Conservation (phyloP, 2,113 vertebrate genomes). For the Ciconia boyciana region DNA sequence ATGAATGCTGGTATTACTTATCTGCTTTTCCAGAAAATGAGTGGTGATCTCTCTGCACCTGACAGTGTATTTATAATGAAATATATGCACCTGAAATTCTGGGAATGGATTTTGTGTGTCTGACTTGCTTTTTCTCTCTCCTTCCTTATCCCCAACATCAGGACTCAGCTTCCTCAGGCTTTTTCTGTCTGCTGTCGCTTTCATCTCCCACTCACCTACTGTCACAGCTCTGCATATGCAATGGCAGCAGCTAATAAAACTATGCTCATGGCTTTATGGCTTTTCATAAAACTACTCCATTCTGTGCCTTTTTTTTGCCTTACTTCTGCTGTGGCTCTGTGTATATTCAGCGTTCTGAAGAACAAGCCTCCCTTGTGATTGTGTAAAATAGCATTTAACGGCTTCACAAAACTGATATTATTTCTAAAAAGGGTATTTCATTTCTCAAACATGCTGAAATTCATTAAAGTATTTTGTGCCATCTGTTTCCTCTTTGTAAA, state of each 20-base stretch:
- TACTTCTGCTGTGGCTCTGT: background rate
- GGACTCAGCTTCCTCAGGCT: background rate
- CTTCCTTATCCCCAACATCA: background rate
- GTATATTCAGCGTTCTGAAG: background rate
- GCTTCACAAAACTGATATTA: background rate
- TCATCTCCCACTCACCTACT: background rate
- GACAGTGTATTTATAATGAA: background rate
- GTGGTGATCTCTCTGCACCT: background rate
- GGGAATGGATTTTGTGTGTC: background rate
- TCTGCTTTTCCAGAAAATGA: background rate
- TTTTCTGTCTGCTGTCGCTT: background rate
- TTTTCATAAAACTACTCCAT: background rate
- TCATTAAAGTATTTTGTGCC: background rate
- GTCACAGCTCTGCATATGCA: background rate
- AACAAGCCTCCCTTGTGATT: background rate
- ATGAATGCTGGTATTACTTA: background rate
- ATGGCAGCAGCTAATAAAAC: background rate
- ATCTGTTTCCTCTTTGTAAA: slow-evolving; percentile 7
- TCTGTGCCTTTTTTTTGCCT: background rate
- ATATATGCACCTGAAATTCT: background rate
- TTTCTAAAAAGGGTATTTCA: background rate
- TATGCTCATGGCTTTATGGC: background rate
- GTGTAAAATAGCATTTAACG: background rate
- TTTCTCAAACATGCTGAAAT: background rate
- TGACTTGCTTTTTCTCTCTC: background rate